Percentiles rank a stretch among this genome's conserved stretches.
Conservation (phyloP, 2,113 vertebrate genomes). For the Pelusios castaneus region DNA sequence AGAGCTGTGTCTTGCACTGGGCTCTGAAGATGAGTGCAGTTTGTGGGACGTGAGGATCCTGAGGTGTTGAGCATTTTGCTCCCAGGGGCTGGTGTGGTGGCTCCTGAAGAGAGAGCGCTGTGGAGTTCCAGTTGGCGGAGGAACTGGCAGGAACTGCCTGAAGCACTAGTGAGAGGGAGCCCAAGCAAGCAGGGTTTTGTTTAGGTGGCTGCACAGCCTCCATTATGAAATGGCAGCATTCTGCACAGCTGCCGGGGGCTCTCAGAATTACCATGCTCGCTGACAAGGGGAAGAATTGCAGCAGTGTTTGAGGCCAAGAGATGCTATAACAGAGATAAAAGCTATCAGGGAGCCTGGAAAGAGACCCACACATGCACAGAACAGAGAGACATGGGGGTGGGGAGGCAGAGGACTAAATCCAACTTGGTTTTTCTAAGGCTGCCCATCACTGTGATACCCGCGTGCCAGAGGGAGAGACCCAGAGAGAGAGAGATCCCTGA, state of each 20-base stretch:
- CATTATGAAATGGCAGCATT: background rate
- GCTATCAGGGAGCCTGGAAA: background rate
- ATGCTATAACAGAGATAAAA: background rate
- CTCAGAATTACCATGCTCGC: background rate
- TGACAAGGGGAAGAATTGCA: background rate
- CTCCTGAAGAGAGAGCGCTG: background rate
- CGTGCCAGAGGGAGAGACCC: background rate
- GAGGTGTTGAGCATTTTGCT: rapidly evolving
- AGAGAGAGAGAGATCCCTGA: rapidly evolving
- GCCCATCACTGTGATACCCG: background rate
- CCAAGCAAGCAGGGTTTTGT: background rate
- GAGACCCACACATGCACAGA: background rate
- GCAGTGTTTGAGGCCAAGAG: background rate
- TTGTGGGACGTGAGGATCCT: background rate
- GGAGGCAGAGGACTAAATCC: background rate
- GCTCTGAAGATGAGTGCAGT: background rate
- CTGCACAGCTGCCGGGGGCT: background rate
- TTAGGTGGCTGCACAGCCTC: background rate
- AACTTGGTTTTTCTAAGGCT: background rate
- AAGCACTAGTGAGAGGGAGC: background rate
- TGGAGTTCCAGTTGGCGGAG: background rate
- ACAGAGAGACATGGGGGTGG: rapidly evolving
- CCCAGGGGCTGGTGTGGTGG: rapidly evolving
- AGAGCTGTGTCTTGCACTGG: background rate
- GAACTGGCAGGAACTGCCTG: background rate